Evolutionary conservation across 2,888 invertebrate species (phyloP).

Genomic region (Branchellion lobata): DNA sequence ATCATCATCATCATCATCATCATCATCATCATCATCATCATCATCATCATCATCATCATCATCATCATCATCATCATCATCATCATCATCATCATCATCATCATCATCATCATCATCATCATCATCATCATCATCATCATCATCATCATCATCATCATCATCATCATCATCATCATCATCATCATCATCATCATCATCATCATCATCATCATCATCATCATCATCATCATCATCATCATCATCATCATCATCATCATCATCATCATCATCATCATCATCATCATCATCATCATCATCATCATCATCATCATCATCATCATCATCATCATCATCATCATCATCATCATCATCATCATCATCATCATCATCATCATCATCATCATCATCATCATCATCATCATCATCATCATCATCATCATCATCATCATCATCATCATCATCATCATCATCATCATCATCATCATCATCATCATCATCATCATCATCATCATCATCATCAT

Average conservation of each 20-base stretch:
- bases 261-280: too few species aligned
- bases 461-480: too few species aligned
- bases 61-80: not conserved
- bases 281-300: not conserved
- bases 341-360: not conserved
- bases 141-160: not conserved
- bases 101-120: too few species aligned
- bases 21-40: constrained; percentile 31
- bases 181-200: not conserved
- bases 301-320: not conserved
- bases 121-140: too few species aligned
- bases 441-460: not conserved
- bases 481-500: too few species aligned
- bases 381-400: not conserved
- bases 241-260: not conserved
- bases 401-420: not conserved
- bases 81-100: too few species aligned
- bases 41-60: constrained; percentile 31
- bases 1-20: constrained; percentile 26
- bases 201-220: too few species aligned
- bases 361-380: too few species aligned
- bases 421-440: too few species aligned
- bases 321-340: too few species aligned
- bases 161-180: too few species aligned
- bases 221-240: too few species aligned